A percentile compares a stretch with the other conserved stretches of the same genome.
Conservation (phyloP, 2,888 invertebrate species). For the Conchocele bisecta region DNA sequence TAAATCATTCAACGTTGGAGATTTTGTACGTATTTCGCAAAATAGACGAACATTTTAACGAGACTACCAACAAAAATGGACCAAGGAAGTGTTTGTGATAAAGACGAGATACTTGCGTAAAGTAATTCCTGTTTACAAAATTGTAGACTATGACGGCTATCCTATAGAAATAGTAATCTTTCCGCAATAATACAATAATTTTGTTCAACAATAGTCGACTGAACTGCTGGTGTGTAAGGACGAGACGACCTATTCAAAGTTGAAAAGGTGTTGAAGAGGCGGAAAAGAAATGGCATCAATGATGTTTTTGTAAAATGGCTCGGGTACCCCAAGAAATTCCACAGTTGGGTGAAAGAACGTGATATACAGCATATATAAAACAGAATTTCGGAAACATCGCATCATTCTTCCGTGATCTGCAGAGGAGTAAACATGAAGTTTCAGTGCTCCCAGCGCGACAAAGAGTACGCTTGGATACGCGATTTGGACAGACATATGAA, state of each 20-base stretch:
- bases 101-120: slow-evolving; percentile 27
- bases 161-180: slow-evolving; percentile 30
- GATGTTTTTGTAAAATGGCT: slow-evolving; percentile 42
- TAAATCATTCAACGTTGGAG: slow-evolving; percentile 32
- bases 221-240: slow-evolving; percentile 34
- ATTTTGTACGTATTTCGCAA: slow-evolving; percentile 30
- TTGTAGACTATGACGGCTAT: slow-evolving; percentile 29
- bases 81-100: slow-evolving; percentile 38
- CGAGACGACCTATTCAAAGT: slow-evolving; percentile 33
- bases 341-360: slow-evolving; percentile 30
- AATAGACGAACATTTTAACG: slow-evolving; percentile 35
- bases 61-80: slow-evolving; percentile 52
- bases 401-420: background rate
- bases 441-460: slow-evolving; percentile 8
- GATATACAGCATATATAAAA: slow-evolving; percentile 17
- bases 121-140: slow-evolving; percentile 37
- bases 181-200: too few species aligned
- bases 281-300: slow-evolving; percentile 15
- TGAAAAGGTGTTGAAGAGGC: slow-evolving; percentile 31
- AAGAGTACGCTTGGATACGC: slow-evolving; percentile 1
- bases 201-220: too few species aligned
- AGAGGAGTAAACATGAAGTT: slow-evolving; percentile 4
- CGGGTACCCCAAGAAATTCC: slow-evolving; percentile 48
- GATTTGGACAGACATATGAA: slow-evolving; percentile 19
- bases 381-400: background rate